A percentile compares a stretch with the other conserved stretches of the same genome.
phyloP scores from a whole-genome alignment of 2,888 invertebrate genomes.

The Tigriopus californicus region DNA sequence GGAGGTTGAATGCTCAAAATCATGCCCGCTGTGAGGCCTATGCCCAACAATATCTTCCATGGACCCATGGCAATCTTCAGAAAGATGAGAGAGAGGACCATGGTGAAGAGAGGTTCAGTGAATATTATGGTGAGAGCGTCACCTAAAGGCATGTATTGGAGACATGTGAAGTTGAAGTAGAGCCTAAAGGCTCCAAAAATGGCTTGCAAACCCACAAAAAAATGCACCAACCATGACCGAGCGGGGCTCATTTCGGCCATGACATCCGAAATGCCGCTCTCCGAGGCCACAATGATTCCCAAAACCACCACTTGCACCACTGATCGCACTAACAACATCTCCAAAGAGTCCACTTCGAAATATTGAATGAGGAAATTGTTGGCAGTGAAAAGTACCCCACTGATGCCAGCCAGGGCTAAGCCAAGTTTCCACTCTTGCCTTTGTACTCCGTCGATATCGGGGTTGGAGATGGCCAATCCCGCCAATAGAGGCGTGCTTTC shows the following conservation, averaged over 20 bases:
- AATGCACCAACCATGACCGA: background rate
- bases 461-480: no score
- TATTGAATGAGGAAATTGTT: conserved; percentile 7
- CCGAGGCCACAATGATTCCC: background rate
- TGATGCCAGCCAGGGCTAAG: background rate
- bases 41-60: background rate
- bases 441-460: background rate
- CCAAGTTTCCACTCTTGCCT: background rate
- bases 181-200: background rate
- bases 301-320: background rate
- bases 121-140: conserved; percentile 9
- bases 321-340: conserved; percentile 3
- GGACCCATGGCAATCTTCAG: background rate
- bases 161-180: conserved; percentile 4
- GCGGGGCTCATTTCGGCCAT: background rate
- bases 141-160: conserved; percentile 6
- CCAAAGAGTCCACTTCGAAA: conserved; percentile 5
- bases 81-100: conserved; percentile 3
- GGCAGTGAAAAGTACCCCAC: conserved; percentile 6
- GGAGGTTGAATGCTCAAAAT: conserved; percentile 6
- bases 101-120: conserved; percentile 10
- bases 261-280: no score
- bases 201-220: background rate
- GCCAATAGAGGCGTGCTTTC: no score
- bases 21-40: background rate